Evolutionary conservation across 2,888 invertebrate species (phyloP), one percentile per base, ranked within the genome.

Genomic region (Drosophila stalkeri): DNA sequence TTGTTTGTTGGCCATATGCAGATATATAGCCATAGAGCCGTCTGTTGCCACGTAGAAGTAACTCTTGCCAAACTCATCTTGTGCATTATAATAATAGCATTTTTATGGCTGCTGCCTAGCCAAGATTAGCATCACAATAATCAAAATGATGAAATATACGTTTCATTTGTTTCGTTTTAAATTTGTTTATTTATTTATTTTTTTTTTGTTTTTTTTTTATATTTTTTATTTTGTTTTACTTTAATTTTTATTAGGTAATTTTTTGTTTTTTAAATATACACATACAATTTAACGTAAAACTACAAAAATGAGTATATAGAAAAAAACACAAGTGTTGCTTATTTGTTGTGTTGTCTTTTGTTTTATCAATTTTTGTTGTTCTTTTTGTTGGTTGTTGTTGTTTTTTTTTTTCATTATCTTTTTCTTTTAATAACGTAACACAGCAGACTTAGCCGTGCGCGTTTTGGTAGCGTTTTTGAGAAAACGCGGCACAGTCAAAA

Each of bases 351-450:
- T 55, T 55, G 55, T 23, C 16, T 39, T 44, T 68, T 68, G 3
- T 6, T 77, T 12, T 76, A 61, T 61, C 55, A 51, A 54, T 77
- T 64, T 56, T 60, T 74, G 59, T 62, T 62, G 49, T 52, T 63
- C 55, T 44, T 47, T 43, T 52, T 61, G 14, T 14, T 37, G 63
- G 65, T 69, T 60, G 55, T 65, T 77, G 46, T 59, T 72, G 54
- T 31, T 31, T 8, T 14, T 14, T 16, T 16, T 46, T 69, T 69
- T 27, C 27, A 27, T 27, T 27, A 27, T 27, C 47, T 54, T 75
- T 67, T 76, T 77, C 85, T 90, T 79, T 57, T 69, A 73, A 82
- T 92, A 91, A 91, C 92, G 92, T 93, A 93, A 92, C 92, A 93
- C 92, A 93, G 92, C 93, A 90, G 86, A 92, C 92, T 90, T 90